Percentiles rank a stretch among this genome's conserved stretches.
These are phyloP conservation scores for Tinamus major DNA, from an alignment of 2,797 vertebrate genomes.

Conservation along the genomic window DNA sequence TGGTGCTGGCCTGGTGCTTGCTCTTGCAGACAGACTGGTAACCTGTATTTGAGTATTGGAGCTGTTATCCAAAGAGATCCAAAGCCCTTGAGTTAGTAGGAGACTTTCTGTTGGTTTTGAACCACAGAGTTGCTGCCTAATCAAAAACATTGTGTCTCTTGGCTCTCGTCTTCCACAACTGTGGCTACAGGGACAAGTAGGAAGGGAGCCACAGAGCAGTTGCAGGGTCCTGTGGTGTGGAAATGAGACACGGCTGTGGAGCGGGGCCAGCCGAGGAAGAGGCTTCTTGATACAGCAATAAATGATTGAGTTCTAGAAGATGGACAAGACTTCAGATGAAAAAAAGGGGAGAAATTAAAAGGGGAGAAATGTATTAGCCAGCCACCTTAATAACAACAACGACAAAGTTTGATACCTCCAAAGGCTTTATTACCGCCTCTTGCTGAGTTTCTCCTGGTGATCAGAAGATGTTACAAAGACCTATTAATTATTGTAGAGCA, in stretches of 20 bases:
- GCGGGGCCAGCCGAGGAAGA: background rate
- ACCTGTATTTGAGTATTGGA: background rate
- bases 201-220: background rate
- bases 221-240: fast-evolving
- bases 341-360: background rate
- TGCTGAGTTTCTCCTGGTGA: background rate
- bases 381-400: background rate
- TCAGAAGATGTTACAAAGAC: background rate
- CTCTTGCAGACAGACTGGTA: background rate
- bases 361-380: background rate
- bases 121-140: background rate
- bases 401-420: background rate
- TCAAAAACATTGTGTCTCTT: background rate
- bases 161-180: background rate
- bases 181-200: background rate
- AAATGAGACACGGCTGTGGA: background rate
- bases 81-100: background rate
- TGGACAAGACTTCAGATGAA: background rate
- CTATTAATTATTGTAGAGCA: background rate
- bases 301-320: background rate
- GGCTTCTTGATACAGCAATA: background rate
- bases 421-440: background rate
- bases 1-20: background rate
- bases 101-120: background rate
- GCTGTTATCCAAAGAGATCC: background rate